phyloP scores from a whole-genome alignment of 2,113 vertebrate species.

The Gadus macrocephalus region DNA sequence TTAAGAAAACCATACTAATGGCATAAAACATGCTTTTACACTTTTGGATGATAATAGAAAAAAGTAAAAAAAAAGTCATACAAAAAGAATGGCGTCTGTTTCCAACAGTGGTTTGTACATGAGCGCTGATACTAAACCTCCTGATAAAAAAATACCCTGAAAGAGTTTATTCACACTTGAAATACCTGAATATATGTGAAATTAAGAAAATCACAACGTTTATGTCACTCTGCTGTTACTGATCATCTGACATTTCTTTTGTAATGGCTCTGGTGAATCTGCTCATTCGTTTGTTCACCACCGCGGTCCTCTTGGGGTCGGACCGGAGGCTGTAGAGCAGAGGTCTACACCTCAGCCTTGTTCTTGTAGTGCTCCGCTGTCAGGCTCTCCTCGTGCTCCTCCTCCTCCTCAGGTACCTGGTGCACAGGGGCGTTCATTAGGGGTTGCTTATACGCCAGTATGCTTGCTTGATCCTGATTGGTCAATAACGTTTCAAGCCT shows the following conservation, averaged over 20 bases:
- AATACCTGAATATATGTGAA: conserved; percentile 21
- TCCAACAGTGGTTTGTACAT: conserved; percentile 16
- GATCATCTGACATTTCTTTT: neutral
- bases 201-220: no score
- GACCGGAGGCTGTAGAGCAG: neutral
- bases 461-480: no score
- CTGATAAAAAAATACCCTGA: neutral
- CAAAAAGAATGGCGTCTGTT: neutral
- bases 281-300: neutral
- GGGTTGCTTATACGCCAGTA: no score
- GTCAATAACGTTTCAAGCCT: no score
- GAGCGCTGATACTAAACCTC: neutral
- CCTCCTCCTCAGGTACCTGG: conserved; percentile 74
- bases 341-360: conserved; percentile 69
- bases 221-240: no score
- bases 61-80: conserved; percentile 21
- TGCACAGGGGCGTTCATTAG: conserved; percentile 9
- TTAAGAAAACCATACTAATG: conserved; percentile 26
- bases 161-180: neutral
- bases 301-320: neutral
- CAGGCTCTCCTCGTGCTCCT: conserved; percentile 68
- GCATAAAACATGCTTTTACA: conserved; percentile 36
- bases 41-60: conserved; percentile 25
- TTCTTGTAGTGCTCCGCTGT: conserved; percentile 71
- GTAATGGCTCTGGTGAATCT: neutral